Base-by-base conservation (phyloP, 2,113 vertebrate genomes). In the Cepphus grylle region DNA sequence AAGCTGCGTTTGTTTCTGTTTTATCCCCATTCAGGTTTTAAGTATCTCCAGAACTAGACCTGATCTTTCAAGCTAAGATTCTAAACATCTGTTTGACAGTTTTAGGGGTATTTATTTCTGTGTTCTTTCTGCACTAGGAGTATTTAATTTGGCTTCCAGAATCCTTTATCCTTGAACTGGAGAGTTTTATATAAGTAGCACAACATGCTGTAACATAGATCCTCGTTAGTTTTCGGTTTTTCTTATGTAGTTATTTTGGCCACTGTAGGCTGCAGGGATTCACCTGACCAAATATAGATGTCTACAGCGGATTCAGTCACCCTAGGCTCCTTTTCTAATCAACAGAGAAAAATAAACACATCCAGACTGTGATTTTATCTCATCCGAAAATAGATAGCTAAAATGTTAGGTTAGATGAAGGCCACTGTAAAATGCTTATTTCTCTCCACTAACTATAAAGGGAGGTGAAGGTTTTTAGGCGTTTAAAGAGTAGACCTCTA, bases 281-380 rank as follows among this genome's bases (percentile, higher is more conserved):
- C 95, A 91, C 93, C 94, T 97, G 93, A 95, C 94, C 91, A 96
- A 97, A 96, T 96, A 97, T 74, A 97, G 88, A 91, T 92, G 91
- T 92, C 86, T 91, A n/a, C 38, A 71, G 59, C 69, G 92, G 91
- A 86, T 96, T 55, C 80, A 83, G 76, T 86, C 58, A 91, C 42
- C 49, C 74, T 69, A 40, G 53, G 45, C 91, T 88, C 49, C 34
- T 92, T 93, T 88, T 93, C 86, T 90, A 93, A 90, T 95, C 93
- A 77, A n/a, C 53, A 90, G 45, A 83, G 86, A 93, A 95, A 95
- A 94, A 96, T 84, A 94, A 94, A 94, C 76, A 42, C 27, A 62
- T 42, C 16, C 88, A 88, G 63, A 81, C 80, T 86, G 36, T 81
- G 76, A 86, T 92, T 92, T 87, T 93, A 91, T 95, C 86, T 92